Evolutionary conservation across 2,797 vertebrate genomes (phyloP).

Genomic region (Babyrousa celebensis): DNA sequence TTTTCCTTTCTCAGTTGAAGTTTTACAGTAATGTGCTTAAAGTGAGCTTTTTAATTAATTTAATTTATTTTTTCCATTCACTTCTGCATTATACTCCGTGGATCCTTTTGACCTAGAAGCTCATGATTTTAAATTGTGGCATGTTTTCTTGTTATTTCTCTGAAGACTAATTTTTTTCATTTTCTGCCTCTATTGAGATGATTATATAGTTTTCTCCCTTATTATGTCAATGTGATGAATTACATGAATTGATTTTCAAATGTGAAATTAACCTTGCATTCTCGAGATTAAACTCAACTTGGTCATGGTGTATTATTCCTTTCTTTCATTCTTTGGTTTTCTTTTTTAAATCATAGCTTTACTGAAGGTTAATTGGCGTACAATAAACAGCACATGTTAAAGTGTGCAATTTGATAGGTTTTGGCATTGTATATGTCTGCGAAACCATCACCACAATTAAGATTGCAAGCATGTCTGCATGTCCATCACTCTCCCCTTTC

Average conservation of each 20-base stretch:
- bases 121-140: not conserved
- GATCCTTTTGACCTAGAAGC: not conserved
- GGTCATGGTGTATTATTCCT: not conserved
- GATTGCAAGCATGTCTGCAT: not conserved
- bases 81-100: not conserved
- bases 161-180: constrained; percentile 39
- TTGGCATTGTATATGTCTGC: not conserved
- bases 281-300: constrained; percentile 27
- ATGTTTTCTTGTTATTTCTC: constrained; percentile 59
- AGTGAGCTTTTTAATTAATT: not conserved
- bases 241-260: constrained; percentile 42
- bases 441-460: not conserved
- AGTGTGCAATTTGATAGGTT: not conserved
- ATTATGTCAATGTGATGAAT: constrained; percentile 49
- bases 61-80: not conserved
- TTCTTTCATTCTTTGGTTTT: not conserved
- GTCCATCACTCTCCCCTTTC: not conserved
- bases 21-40: constrained; percentile 25
- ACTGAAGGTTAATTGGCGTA: not conserved
- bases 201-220: constrained; percentile 35
- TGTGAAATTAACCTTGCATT: constrained; percentile 8
- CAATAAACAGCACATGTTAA: not conserved
- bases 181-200: constrained; percentile 41
- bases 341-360: not conserved
- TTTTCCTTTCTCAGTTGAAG: constrained; percentile 53